Evolutionary conservation across 2,888 invertebrate species (phyloP).

Genomic region (Drosophila melanosoma): DNA sequence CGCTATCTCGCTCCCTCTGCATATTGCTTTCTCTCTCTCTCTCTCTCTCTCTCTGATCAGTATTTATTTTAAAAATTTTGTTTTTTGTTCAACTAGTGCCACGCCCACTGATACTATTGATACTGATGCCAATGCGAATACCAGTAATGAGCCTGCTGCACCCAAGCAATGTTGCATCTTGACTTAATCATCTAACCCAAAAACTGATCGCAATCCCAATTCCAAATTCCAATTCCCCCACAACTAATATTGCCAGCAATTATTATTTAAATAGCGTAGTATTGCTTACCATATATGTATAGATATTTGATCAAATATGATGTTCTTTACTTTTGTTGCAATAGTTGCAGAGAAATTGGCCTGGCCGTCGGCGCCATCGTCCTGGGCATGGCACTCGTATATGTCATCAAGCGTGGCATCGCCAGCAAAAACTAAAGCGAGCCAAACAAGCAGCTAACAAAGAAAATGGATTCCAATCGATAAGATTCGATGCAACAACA

Average conservation of each 20-base stretch:
- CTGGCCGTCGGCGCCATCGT: slow-evolving; percentile 77
- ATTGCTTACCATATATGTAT: not conserved
- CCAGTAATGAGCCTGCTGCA: slow-evolving; percentile 41
- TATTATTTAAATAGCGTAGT: not conserved
- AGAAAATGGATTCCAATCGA: slow-evolving; percentile 5
- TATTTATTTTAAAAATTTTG: slow-evolving; percentile 37
- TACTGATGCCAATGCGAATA: slow-evolving; percentile 21
- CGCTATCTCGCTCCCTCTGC: not conserved
- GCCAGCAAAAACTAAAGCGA: slow-evolving; percentile 47
- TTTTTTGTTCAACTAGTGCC: slow-evolving; percentile 53
- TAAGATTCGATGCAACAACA: not conserved
- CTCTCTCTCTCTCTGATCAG: slow-evolving; percentile 4
- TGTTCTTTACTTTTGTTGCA: slow-evolving; percentile 15
- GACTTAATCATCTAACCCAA: slow-evolving; percentile 44
- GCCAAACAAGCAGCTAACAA: not conserved
- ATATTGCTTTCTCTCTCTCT: not conserved
- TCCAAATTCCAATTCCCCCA: not conserved
- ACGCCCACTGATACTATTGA: slow-evolving; percentile 45
- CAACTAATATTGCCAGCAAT: not conserved
- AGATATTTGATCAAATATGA: slow-evolving; percentile 4
- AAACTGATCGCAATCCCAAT: not conserved
- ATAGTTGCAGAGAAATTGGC: slow-evolving; percentile 76
- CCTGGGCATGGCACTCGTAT: slow-evolving; percentile 76
- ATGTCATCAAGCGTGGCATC: slow-evolving; percentile 68
- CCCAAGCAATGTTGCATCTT: slow-evolving; percentile 73